Base-by-base conservation (phyloP, 2,797 vertebrate species). In the Smutsia temminckii region DNA sequence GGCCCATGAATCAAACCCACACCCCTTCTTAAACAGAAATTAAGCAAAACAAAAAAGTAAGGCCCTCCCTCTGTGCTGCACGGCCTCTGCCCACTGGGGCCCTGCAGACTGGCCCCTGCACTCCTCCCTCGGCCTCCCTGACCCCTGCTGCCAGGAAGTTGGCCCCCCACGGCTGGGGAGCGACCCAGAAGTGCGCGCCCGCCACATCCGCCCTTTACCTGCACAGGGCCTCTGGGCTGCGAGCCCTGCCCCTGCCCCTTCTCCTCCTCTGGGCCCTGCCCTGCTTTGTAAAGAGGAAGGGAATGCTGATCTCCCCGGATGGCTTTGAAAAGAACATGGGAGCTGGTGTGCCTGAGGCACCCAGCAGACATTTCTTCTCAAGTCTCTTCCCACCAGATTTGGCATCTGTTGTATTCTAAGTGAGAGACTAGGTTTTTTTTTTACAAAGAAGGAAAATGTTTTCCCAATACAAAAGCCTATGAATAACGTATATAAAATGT, bases 131-230 rank as follows among this genome's bases (percentile, higher is more conserved):
- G 13, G 3, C 16, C 3, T 0, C 5, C 10, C 14, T 8, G 7
- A 49, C 8, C 0, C 17, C 1, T 1, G 9, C 46, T 21, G 72
- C 2, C 2, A 5, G 0, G 23, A 16, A 55, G 59, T 0, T 8
- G n/a, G 32, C 40, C 20, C 16, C 8, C 3, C 12, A 21, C 0
- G 5, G 3, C 75, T 6, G 42, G 4, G 51, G n/a, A 29, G 49
- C 14, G 9, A n/a, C 25, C 20, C 1, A 25, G 40, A 40, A 6
- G 34, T 0, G 7, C 6, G 7, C 6, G 0, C 40, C 2, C 25
- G 3, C 25, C 21, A 1, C 25, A 8, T 32, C 18, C 1, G 3
- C 61, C 25, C 12, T 46, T 32, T 40, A 40, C 40, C 40, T 7
- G 40, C 40, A 7, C 40, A 6, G 6, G 40, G 40, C 40, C 40